Evolutionary conservation across 2,888 invertebrate genomes (phyloP), one percentile per base, ranked within the genome.

Genomic region (Melinopterus prodromus): DNA sequence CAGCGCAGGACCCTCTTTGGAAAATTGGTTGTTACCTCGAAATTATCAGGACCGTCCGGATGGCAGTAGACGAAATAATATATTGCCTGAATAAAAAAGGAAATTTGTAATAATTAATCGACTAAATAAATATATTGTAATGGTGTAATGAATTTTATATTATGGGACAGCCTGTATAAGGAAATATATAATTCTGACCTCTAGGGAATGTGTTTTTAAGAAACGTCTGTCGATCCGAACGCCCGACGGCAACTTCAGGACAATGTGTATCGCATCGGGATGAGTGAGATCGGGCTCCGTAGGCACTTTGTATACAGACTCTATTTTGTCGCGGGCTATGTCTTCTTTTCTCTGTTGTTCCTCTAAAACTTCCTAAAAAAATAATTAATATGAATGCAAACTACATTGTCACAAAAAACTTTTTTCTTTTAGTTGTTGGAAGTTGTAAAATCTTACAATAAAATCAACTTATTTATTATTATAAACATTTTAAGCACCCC

Each of bases 31-130:
- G 97, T 97, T 83, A 99, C 97, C 91, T 98, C 97, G 88, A 99
- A 99, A 87, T 95, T 94, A 88, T 97, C 93, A 0, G 99, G 99
- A 14, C 98, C 95, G 85, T 95, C 94, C 5, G 97, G 97, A 90
- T 99, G 97, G 87, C 98, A 98, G 90, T 98, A 98, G 83, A 99
- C 96, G 90, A 96, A 99, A 89, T 97, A 95, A 90, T 97, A 98
- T 82, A 99, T 92, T 88, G 96, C 95, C 98, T 99, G 91, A 53
- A 92, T 92, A 82, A 83, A 83, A 82, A 83, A 83, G 80, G 84
- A 83, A 78, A 15, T n/a, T 53, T 71, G 69, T 16, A 75, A 69
- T 36, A 37, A 16, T 16, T 26, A 53, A 15, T 16, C 37, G 9
- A n/a, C 35, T 75, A 36, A 6, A 14, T 26, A 16, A 69, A 26